Evolutionary conservation across 92 coral and sea anemone genomes (phyloP), one percentile per base, ranked within the genome.

Genomic region (Siderastrea radians): DNA sequence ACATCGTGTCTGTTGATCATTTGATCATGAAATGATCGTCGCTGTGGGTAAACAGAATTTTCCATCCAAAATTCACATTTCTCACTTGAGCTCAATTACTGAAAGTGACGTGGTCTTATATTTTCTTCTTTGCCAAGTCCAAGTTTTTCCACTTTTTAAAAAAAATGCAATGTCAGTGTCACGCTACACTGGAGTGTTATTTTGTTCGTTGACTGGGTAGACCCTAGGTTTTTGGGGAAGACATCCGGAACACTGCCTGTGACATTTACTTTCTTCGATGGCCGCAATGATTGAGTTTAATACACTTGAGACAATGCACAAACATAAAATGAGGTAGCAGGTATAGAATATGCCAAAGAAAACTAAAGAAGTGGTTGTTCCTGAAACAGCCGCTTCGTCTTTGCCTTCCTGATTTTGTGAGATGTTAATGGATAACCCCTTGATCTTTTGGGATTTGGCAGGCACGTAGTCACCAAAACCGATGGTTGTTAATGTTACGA

Each of bases 291-390:
- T 76, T 17, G 92, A 67, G 26, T 82, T 89, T 14, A 89, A 74
- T 16, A 89, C 83, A 84, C 84, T 83, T 3, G 92, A 66, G 43
- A 89, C 88, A 5, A 89, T 12, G 55, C 92, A 89, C 68, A 89
- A 46, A 11, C 89, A 83, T 1, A 89, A 9, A 54, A 84, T 5
- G 43, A 15, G 17, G 12, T 63, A 51, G 16, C 50, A 5, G 3
- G 46, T 16, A 49, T 49, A 64, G 60, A 65, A 51, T 64, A 65
- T 19, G 19, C 61, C 6, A 47, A 13, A 12, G 51, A 50, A 65
- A 14, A 65, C 17, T 11, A 26, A 2, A 26, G 38, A 26, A 8
- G 49, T 49, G 6, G 8, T 45, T 11, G 65, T 13, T n/a, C 0
- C 16, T 38, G 13, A 5, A 3, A 5, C 46, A 4, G 11, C 49